Evolutionary conservation across 2,888 invertebrate genomes (phyloP), one percentile per base, ranked within the genome.

Genomic region (Parapristionchus giblindavisi): DNA sequence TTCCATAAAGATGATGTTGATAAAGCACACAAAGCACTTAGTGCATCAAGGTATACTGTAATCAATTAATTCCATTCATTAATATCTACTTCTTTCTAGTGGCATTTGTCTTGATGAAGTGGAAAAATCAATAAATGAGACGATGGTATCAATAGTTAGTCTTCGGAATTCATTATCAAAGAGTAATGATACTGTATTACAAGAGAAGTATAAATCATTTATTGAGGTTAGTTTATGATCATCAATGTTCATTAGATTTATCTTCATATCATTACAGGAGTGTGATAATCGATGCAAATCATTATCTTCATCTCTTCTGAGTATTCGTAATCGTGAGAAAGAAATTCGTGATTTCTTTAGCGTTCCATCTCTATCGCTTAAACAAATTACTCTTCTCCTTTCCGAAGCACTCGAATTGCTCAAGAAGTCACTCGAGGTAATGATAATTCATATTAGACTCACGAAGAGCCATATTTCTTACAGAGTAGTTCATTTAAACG

Each of bases 381-480:
- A 48, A 36, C 48, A 36, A 17, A 66, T 66, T n/a, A 66, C 51
- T 17, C 21, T 51, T 21, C 48, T 66, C 21, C 34, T 66, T 27
- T 48, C 66, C 32, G 66, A 66, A n/a, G 66, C 66, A 2, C 66
- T 66, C 51, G 66, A 66, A 3, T 6, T 66, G 51, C 34, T 66
- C 34, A 51, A 48, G 51, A 66, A 66, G 51, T 6, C 48, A 11
- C 32, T 66, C 8, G 51, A 66, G 66, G 66, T 63, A n/a, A n/a
- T n/a, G n/a, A n/a, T n/a, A n/a, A n/a, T n/a, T n/a, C n/a, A n/a
- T n/a, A n/a, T n/a, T n/a, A n/a, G n/a, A n/a, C n/a, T n/a, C n/a
- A n/a, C n/a, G n/a, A n/a, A n/a, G n/a, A n/a, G n/a, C n/a, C n/a
- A n/a, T n/a, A n/a, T n/a, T n/a, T n/a, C n/a, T n/a, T n/a, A n/a